Conservation (phyloP, 2,888 invertebrate species). For the Patella pellucida region DNA sequence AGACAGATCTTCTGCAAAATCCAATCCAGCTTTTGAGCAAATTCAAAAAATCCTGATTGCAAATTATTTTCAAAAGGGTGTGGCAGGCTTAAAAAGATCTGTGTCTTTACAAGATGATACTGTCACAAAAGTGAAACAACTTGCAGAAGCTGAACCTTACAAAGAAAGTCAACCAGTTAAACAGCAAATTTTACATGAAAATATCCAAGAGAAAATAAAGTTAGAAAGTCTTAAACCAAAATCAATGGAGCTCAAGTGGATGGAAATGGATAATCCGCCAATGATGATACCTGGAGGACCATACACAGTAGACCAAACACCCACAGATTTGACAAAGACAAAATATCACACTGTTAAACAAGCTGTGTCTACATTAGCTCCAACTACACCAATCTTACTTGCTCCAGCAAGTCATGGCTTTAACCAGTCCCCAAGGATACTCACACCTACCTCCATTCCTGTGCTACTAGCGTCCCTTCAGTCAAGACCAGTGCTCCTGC, state of each 20-base stretch:
- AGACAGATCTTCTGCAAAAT: not conserved
- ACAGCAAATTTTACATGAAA: not conserved
- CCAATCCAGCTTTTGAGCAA: constrained; percentile 13
- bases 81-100: constrained; percentile 24
- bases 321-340: not conserved
- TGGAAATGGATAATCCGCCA: not conserved
- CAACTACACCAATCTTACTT: not conserved
- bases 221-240: not conserved
- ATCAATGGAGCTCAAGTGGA: not conserved
- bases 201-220: not conserved
- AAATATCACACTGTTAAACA: not conserved
- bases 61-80: constrained; percentile 23
- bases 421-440: not conserved
- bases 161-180: not conserved
- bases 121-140: constrained; percentile 21
- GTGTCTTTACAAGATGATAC: constrained; percentile 21
- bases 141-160: constrained; percentile 37
- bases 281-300: not conserved
- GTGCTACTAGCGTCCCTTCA: not conserved
- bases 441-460: not conserved
- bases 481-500: not conserved
- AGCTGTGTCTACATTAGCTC: not conserved
- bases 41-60: constrained; percentile 25
- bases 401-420: not conserved
- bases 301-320: not conserved